Percentiles rank a stretch among this genome's conserved stretches.
Conservation (phyloP, 2,113 vertebrate genomes). For the Phainopepla nitens region DNA sequence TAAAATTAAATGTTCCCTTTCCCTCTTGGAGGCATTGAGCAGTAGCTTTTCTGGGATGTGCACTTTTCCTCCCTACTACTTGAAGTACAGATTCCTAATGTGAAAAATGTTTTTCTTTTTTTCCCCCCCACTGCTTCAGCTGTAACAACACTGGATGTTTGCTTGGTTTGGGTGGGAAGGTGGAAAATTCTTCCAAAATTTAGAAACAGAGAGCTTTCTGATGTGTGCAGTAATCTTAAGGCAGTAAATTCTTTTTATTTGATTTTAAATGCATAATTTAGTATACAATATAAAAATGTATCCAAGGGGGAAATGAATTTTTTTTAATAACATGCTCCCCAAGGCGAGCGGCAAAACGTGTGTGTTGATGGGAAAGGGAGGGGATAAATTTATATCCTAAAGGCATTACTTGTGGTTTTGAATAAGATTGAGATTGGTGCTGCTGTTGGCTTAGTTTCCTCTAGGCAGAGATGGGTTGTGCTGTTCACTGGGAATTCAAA, state of each 20-base stretch:
- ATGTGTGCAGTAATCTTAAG: slow-evolving; percentile 44
- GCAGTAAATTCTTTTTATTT: slow-evolving; percentile 65
- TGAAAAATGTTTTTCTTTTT: slow-evolving; percentile 31
- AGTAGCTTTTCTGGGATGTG: neutral
- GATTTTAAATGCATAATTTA: slow-evolving; percentile 68
- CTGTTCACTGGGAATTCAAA: slow-evolving; percentile 12
- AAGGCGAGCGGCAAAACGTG: neutral
- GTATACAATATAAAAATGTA: slow-evolving; percentile 61
- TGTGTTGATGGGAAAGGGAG: slow-evolving; percentile 45
- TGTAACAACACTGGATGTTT: slow-evolving; percentile 60
- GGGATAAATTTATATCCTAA: slow-evolving; percentile 57
- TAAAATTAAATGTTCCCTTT: neutral
- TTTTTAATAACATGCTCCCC: slow-evolving; percentile 58
- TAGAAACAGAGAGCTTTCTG: slow-evolving; percentile 50
- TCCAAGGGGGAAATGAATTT: slow-evolving; percentile 56
- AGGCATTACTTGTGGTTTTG: slow-evolving; percentile 55
- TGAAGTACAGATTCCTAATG: neutral
- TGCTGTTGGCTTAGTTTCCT: slow-evolving; percentile 50
- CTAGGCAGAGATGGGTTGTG: neutral
- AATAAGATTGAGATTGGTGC: slow-evolving; percentile 36
- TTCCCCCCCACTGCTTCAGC: neutral
- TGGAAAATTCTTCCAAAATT: slow-evolving; percentile 55
- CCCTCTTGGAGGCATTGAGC: neutral
- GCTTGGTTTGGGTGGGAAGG: slow-evolving; percentile 57
- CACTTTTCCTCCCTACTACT: neutral